A percentile compares a stretch with the other conserved stretches of the same genome.
These are phyloP conservation scores for Atractosteus spatula DNA, from an alignment of 2,113 vertebrate species.

Conservation along the genomic window DNA sequence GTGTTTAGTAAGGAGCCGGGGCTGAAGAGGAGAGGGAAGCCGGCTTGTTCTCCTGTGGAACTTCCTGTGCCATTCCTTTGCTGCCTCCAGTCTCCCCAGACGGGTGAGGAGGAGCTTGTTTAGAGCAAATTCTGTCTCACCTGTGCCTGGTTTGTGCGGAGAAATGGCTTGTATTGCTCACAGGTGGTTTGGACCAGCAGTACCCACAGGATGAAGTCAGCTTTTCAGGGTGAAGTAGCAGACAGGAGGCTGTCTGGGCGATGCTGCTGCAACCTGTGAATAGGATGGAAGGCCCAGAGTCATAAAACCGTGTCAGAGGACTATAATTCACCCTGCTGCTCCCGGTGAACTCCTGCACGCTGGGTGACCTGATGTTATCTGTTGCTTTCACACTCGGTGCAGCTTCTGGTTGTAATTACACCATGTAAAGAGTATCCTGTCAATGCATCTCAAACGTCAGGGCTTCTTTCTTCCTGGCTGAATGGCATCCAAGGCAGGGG, in stretches of 20 bases:
- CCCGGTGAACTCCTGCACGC: constrained; percentile 50
- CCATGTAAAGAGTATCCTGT: constrained; percentile 54
- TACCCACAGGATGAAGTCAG: constrained; percentile 18
- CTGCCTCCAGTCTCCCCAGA: neutral
- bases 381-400: constrained; percentile 51
- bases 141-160: constrained; percentile 21
- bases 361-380: constrained; percentile 64
- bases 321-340: constrained; percentile 43
- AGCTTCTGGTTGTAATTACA: constrained; percentile 66
- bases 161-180: constrained; percentile 14
- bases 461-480: constrained; percentile 29
- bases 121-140: constrained; percentile 14
- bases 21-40: constrained; percentile 20
- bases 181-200: constrained; percentile 25
- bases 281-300: constrained; percentile 28
- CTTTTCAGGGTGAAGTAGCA: constrained; percentile 10
- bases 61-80: constrained; percentile 14
- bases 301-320: constrained; percentile 47
- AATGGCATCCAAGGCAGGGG: constrained; percentile 17
- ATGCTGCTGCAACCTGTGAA: constrained; percentile 32
- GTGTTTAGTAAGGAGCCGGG: constrained; percentile 26
- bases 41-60: constrained; percentile 6
- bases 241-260: constrained; percentile 5
- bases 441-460: constrained; percentile 35
- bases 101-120: constrained; percentile 24